Conservation (phyloP, 1,140 invertebrate species). For the Diabrotica virgifera region DNA sequence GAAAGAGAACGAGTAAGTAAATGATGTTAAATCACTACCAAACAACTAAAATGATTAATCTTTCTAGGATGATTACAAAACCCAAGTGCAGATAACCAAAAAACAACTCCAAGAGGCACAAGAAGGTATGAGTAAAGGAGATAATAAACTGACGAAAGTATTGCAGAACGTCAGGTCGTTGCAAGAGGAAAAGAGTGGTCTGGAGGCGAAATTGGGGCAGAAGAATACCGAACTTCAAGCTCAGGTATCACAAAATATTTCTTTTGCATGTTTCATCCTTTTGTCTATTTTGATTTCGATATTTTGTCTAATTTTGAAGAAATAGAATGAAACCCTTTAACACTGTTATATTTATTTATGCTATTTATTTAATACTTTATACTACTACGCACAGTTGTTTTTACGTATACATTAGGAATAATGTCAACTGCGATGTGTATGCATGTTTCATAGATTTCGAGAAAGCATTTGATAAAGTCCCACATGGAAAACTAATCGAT, state of each 20-base stretch:
- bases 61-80: slow-evolving; percentile 72
- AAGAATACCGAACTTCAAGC: slow-evolving; percentile 66
- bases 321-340: no score
- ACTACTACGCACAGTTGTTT: no score
- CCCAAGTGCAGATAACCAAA: slow-evolving; percentile 62
- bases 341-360: no score
- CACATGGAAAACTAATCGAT: no score
- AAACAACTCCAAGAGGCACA: slow-evolving; percentile 71
- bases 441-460: no score
- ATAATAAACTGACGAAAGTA: slow-evolving; percentile 64
- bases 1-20: slow-evolving; percentile 73
- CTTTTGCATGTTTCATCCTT: no score
- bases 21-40: slow-evolving; percentile 7
- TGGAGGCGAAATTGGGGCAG: slow-evolving; percentile 69
- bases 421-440: no score
- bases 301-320: no score
- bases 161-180: slow-evolving; percentile 60
- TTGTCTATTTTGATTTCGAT: no score
- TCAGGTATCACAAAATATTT: slow-evolving; percentile 49
- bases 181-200: slow-evolving; percentile 72
- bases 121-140: slow-evolving; percentile 66
- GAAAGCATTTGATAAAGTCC: no score
- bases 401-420: no score
- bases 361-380: no score
- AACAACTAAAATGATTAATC: slow-evolving; percentile 18